Percentiles rank a stretch among this genome's conserved stretches.
phyloP scores from a whole-genome alignment of 2,113 vertebrate genomes.

The Centropus unirufus region DNA sequence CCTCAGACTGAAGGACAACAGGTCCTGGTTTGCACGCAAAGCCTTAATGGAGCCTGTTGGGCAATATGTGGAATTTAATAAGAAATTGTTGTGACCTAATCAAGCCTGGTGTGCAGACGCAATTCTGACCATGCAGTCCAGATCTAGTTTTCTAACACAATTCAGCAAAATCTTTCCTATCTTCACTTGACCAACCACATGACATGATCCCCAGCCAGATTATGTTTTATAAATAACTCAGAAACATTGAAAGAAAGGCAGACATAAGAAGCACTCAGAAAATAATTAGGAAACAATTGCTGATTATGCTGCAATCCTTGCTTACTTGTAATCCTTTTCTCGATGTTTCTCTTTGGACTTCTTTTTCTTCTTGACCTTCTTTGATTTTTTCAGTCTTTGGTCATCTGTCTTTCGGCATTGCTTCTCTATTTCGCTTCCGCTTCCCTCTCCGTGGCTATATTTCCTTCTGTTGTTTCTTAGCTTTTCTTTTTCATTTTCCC shows the following conservation, averaged over 20 bases:
- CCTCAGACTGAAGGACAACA: background rate
- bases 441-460: background rate
- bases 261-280: conserved; percentile 32
- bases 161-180: conserved; percentile 1
- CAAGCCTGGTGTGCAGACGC: background rate
- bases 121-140: background rate
- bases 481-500: background rate
- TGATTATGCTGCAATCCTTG: conserved; percentile 38
- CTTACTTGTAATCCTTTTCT: conserved; percentile 82
- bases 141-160: conserved; percentile 8
- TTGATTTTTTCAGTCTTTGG: conserved; percentile 80
- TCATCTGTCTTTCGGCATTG: conserved; percentile 63
- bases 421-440: conserved; percentile 45
- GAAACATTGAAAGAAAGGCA: conserved; percentile 22
- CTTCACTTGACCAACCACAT: background rate
- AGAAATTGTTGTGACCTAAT: background rate
- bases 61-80: background rate
- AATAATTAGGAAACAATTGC: conserved; percentile 20
- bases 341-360: conserved; percentile 89
- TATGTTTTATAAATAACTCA: background rate
- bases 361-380: conserved; percentile 94
- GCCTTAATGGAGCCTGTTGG: background rate
- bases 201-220: background rate
- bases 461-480: conserved; percentile 48
- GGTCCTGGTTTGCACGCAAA: background rate